Conservation (phyloP, 2,888 invertebrate species). For the Rosalia funebris region DNA sequence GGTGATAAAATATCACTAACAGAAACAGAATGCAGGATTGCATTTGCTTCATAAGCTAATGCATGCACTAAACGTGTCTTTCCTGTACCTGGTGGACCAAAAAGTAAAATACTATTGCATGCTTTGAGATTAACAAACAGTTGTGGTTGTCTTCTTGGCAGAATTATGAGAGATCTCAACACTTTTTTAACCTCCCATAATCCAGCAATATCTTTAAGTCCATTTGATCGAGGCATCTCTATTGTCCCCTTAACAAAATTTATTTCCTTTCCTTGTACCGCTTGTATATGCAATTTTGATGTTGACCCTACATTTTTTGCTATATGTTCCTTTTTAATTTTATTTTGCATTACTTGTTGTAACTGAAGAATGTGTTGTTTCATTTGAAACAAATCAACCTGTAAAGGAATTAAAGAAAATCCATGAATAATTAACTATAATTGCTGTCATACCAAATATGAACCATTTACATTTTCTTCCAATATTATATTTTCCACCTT, state of each 20-base stretch:
- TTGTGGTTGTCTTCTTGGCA: conserved; percentile 68
- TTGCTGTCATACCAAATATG: conserved; percentile 22
- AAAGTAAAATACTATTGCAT: conserved; percentile 68
- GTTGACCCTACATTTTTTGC: too few species aligned
- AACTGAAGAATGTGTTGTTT: conserved; percentile 24
- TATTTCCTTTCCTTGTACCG: conserved; percentile 7
- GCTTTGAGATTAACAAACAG: conserved; percentile 64
- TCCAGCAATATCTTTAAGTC: conserved; percentile 66
- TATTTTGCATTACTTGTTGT: conserved; percentile 18
- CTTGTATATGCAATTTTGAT: neutral
- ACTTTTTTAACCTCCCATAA: conserved; percentile 64
- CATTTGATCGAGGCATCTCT: conserved; percentile 52
- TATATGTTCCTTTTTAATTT: conserved; percentile 4
- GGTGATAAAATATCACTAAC: conserved; percentile 67
- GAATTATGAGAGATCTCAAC: conserved; percentile 65
- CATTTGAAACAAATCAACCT: conserved; percentile 33
- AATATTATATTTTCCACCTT: conserved; percentile 28
- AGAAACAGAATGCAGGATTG: conserved; percentile 66
- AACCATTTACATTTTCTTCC: conserved; percentile 23
- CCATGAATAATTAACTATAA: too few species aligned
- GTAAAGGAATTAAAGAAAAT: neutral
- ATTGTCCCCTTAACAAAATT: conserved; percentile 37
- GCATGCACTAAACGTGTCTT: conserved; percentile 64
- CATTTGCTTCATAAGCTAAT: conserved; percentile 65
- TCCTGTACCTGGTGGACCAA: conserved; percentile 66